Evolutionary conservation across 2,888 invertebrate species (phyloP).

Genomic region (Digitonthophagus gazella): DNA sequence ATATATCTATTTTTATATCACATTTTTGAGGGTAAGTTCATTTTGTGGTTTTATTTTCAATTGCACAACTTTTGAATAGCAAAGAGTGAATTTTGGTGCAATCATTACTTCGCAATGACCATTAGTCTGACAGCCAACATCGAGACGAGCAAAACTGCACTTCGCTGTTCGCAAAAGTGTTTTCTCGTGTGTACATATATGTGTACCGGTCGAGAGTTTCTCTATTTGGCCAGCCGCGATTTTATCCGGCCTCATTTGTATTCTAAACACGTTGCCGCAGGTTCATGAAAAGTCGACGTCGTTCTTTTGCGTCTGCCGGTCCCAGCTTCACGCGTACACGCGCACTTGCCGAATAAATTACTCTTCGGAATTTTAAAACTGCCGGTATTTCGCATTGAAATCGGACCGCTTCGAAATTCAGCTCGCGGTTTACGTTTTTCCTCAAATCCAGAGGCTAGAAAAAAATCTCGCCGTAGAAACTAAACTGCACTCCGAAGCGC

Average conservation of each 20-base stretch:
- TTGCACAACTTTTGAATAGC: not conserved
- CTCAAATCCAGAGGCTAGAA: not conserved
- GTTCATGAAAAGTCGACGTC: slow-evolving; percentile 6
- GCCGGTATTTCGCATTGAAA: not conserved
- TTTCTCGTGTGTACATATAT: slow-evolving; percentile 6
- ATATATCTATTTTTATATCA: too few species aligned
- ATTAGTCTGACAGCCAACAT: not conserved
- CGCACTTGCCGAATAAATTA: slow-evolving; percentile 12
- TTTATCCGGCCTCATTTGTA: slow-evolving; percentile 14
- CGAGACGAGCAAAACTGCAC: not conserved
- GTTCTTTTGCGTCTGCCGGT: not conserved
- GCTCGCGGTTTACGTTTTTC: not conserved
- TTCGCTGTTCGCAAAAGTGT: not conserved
- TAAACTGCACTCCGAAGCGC: slow-evolving; percentile 5
- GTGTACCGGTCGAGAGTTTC: slow-evolving; percentile 6
- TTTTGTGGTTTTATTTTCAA: not conserved
- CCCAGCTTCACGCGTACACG: not conserved
- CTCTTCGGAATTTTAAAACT: slow-evolving; percentile 14
- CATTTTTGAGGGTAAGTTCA: too few species aligned
- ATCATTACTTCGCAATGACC: not conserved
- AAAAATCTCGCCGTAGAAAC: slow-evolving; percentile 5
- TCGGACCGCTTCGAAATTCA: not conserved
- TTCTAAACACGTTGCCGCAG: slow-evolving; percentile 5
- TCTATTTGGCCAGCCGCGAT: slow-evolving; percentile 9
- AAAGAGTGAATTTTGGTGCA: not conserved